These are phyloP conservation scores for Drosophila pseudoobscura DNA, from an alignment of 1,140 invertebrate genomes.

Conservation along the genomic window DNA sequence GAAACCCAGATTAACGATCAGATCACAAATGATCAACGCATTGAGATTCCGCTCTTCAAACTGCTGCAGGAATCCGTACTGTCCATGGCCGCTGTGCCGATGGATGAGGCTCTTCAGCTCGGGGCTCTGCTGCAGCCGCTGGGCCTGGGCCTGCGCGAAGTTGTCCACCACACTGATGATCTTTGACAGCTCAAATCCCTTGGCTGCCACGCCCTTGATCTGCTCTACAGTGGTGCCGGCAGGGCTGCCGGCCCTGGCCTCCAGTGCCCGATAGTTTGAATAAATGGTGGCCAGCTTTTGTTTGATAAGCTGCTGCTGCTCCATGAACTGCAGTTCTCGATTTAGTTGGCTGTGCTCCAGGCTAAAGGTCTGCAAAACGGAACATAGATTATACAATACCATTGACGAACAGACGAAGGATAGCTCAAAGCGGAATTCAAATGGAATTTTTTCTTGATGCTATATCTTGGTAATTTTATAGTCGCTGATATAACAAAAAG, in stretches of 20 bases:
- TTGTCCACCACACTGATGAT: constrained; percentile 80
- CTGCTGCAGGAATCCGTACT: constrained; percentile 67
- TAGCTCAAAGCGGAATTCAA: no score
- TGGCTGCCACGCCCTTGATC: constrained; percentile 69
- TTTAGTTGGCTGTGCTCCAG: constrained; percentile 81
- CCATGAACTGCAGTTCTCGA: constrained; percentile 83
- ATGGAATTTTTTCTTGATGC: no score
- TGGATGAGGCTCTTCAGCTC: constrained; percentile 57
- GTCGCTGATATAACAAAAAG: no score
- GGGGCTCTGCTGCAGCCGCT: constrained; percentile 61
- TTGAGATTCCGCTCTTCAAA: constrained; percentile 73
- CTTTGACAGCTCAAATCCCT: constrained; percentile 68
- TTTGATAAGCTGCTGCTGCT: constrained; percentile 83
- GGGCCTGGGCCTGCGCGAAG: constrained; percentile 76
- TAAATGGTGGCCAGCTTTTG: constrained; percentile 68
- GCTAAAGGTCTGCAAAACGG: constrained; percentile 82
- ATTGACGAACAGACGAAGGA: no score
- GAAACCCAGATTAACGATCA: constrained; percentile 71
- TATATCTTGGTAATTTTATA: no score
- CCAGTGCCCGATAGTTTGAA: constrained; percentile 62
- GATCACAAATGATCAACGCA: constrained; percentile 67
- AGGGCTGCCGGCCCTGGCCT: constrained; percentile 29
- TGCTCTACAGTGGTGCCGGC: constrained; percentile 69
- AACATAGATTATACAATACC: neutral
- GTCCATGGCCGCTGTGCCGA: constrained; percentile 49